phyloP scores from a whole-genome alignment of 2,888 invertebrate genomes.

The Chalcis sispes region DNA sequence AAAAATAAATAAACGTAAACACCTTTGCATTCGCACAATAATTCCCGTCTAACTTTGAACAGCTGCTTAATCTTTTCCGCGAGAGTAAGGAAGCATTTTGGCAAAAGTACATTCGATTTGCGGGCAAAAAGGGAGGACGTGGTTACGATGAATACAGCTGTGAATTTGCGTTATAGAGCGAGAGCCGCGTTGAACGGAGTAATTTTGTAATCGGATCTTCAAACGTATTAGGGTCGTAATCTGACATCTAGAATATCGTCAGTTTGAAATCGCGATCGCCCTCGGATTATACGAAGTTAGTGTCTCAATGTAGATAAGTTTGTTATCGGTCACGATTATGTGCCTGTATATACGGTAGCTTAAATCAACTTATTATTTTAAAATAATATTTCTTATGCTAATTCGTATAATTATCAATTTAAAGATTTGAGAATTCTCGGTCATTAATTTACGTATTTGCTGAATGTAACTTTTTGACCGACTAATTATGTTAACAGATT shows the following conservation, averaged over 20 bases:
- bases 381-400: no score
- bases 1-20: no score
- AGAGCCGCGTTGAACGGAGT: slow-evolving; percentile 30
- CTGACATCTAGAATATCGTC: slow-evolving; percentile 21
- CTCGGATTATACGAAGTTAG: slow-evolving; percentile 26
- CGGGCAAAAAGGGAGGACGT: background rate
- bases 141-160: slow-evolving; percentile 14
- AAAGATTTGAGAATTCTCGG: no score
- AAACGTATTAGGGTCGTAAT: slow-evolving; percentile 45
- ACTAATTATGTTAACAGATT: no score
- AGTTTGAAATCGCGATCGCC: slow-evolving; percentile 17
- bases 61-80: slow-evolving; percentile 10
- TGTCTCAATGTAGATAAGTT: background rate
- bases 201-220: slow-evolving; percentile 44
- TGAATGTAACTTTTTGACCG: no score
- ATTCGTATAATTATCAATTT: no score
- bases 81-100: background rate
- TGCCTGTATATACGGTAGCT: no score
- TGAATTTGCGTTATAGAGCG: slow-evolving; percentile 22
- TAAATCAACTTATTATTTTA: no score
- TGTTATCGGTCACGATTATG: slow-evolving; percentile 3
- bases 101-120: slow-evolving; percentile 12
- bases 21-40: no score
- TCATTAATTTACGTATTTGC: no score
- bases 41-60: background rate